Base-by-base conservation (phyloP, 1,140 invertebrate genomes). In the Bursaphelenchus mucronatus region DNA sequence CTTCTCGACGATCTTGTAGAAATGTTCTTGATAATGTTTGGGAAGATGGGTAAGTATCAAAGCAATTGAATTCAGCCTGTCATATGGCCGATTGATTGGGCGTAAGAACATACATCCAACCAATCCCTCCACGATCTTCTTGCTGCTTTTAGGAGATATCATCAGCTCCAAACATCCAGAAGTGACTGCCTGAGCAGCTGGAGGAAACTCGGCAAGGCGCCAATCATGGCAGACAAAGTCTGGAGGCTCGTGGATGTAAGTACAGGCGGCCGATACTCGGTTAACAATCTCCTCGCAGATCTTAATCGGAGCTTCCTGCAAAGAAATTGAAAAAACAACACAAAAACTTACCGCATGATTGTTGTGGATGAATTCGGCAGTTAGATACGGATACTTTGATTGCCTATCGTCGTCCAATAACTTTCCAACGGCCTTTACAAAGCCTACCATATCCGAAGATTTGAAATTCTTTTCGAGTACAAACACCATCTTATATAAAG, bases 401-500 rank as follows among this genome's bases (percentile, higher is more conserved):
- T 55, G 54, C 30, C 39, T 55, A 44, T 55, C 54, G 6, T 55
- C 54, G n/a, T 55, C 54, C 54, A 55, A 6, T n/a, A 15, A 39
- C 40, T 59, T 59, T 39, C 57, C 41, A 39, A 59, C 57, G n/a
- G 30, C 7, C 40, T 11, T 44, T 17, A 43, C 57, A 41, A 59
- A 59, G 11, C 57, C 6, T 8, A 11, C 11, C 19, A 44, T 59
- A 39, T 45, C 40, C 11, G 57, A n/a, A 6, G 57, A 11, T 45
- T 39, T 13, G 13, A 59, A 39, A 19, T 49, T n/a, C 11, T 44
- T 44, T n/a, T 59, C 57, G 19, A 59, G 40, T 1, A 43, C 47
- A 50, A 69, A 71, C 8, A 66, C 41, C n/a, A 70, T 75, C 64
- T 77, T 76, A 67, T 71, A 71, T 4, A 71, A 15, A 56, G 71